Evolutionary conservation across 2,888 invertebrate species (phyloP).

Genomic region (Drosophila testacea): DNA sequence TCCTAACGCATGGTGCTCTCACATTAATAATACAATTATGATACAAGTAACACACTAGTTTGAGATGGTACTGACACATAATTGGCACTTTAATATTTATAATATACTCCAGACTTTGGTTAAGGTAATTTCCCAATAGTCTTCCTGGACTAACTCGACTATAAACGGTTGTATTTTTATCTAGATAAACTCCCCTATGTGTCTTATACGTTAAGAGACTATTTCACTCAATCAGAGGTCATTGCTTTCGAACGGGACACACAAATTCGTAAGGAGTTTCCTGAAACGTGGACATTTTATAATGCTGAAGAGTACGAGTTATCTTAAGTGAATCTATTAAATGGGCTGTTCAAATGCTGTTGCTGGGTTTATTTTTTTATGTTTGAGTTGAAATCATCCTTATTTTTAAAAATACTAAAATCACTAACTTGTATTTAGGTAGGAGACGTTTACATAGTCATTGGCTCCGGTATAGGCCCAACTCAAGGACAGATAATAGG

Average conservation of each 20-base stretch:
- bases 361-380: not conserved
- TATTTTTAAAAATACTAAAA: conserved; percentile 24
- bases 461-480: not conserved
- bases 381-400: not conserved
- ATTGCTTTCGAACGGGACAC: not conserved
- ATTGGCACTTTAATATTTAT: not conserved
- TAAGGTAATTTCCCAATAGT: conserved; percentile 28
- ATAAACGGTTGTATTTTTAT: conserved; percentile 15
- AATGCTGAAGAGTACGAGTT: conserved; percentile 22
- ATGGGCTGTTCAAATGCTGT: conserved; percentile 1
- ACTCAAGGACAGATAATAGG: not conserved
- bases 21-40: conserved; percentile 14
- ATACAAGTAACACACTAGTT: conserved; percentile 32
- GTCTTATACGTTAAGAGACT: conserved; percentile 14
- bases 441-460: not conserved
- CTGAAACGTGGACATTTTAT: conserved; percentile 40
- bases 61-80: conserved; percentile 19
- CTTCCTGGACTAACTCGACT: conserved; percentile 16
- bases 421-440: conserved; percentile 15
- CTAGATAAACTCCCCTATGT: conserved; percentile 22
- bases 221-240: not conserved
- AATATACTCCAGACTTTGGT: conserved; percentile 13
- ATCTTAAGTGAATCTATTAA: not conserved
- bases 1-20: conserved; percentile 27
- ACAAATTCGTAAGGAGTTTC: conserved; percentile 49